Conservation (phyloP, 2,888 invertebrate genomes). For the Agrypnus murinus region DNA sequence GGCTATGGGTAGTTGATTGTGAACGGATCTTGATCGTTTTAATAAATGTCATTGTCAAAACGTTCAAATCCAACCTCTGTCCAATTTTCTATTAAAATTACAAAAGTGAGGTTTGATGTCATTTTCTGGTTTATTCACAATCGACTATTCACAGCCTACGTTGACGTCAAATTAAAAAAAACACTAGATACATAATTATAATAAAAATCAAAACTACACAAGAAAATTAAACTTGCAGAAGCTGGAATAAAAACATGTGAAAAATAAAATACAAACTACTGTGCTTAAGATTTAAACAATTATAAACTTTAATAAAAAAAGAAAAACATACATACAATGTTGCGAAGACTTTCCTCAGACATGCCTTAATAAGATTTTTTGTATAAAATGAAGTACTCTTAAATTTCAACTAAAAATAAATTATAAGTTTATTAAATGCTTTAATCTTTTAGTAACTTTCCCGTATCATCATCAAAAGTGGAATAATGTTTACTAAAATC, state of each 20-base stretch:
- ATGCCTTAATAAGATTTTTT: slow-evolving; percentile 63
- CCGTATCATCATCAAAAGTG: slow-evolving; percentile 55
- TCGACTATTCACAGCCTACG: too few relatives aligned
- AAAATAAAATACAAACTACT: slow-evolving; percentile 63
- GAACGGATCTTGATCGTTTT: too few relatives aligned
- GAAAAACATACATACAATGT: slow-evolving; percentile 68
- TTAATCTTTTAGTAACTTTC: slow-evolving; percentile 56
- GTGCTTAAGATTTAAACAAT: slow-evolving; percentile 65
- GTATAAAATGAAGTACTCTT: slow-evolving; percentile 45
- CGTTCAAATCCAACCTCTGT: too few relatives aligned
- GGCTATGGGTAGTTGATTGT: too few relatives aligned
- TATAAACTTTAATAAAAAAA: slow-evolving; percentile 53
- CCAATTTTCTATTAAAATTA: too few relatives aligned
- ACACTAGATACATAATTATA: slow-evolving; percentile 62
- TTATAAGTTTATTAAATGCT: too few relatives aligned
- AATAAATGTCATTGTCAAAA: too few relatives aligned
- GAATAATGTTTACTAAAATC: slow-evolving; percentile 55
- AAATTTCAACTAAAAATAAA: slow-evolving; percentile 32
- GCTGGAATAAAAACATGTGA: slow-evolving; percentile 53
- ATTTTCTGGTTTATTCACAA: too few relatives aligned
- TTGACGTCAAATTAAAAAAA: too few relatives aligned
- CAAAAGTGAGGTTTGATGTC: too few relatives aligned
- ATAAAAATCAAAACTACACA: too few relatives aligned
- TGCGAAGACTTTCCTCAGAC: slow-evolving; percentile 69
- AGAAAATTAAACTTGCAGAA: slow-evolving; percentile 58